Conservation (phyloP, 1,140 invertebrate genomes). For the Drosophila nigromelanica region DNA sequence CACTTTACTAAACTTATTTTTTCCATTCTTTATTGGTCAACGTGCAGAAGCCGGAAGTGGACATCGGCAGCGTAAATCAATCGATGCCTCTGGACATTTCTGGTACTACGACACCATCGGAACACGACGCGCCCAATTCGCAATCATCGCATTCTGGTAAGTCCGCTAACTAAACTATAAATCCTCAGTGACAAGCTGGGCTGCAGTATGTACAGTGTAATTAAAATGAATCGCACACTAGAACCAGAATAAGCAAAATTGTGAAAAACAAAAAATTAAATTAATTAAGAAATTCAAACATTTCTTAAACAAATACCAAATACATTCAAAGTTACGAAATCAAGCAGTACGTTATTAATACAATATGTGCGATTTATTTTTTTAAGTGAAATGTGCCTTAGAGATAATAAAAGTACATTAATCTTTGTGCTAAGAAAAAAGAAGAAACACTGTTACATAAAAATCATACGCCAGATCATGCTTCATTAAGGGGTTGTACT, state of each 20-base stretch:
- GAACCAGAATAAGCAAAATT: neutral
- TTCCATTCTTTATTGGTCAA: conserved; percentile 18
- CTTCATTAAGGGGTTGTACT: conserved; percentile 31
- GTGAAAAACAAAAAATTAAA: neutral
- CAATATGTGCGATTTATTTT: conserved; percentile 21
- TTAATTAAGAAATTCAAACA: neutral
- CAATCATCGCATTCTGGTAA: conserved; percentile 83
- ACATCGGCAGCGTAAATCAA: conserved; percentile 80
- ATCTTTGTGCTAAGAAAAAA: conserved; percentile 1
- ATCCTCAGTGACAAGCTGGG: neutral
- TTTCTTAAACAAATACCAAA: neutral
- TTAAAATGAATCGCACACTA: conserved; percentile 27
- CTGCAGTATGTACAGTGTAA: neutral
- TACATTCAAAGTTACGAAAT: neutral
- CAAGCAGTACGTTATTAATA: neutral
- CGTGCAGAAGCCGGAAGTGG: conserved; percentile 81
- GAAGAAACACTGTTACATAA: conserved; percentile 26
- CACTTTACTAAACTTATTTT: conserved; percentile 44
- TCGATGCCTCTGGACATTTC: conserved; percentile 83
- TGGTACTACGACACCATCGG: conserved; percentile 81
- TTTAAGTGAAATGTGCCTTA: neutral
- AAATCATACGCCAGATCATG: conserved; percentile 43
- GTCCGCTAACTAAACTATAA: conserved; percentile 19
- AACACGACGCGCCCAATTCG: conserved; percentile 82
- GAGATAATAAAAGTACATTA: neutral